These are phyloP conservation scores for Synanthedon vespiformis DNA, from an alignment of 2,888 invertebrate genomes.

Conservation along the genomic window DNA sequence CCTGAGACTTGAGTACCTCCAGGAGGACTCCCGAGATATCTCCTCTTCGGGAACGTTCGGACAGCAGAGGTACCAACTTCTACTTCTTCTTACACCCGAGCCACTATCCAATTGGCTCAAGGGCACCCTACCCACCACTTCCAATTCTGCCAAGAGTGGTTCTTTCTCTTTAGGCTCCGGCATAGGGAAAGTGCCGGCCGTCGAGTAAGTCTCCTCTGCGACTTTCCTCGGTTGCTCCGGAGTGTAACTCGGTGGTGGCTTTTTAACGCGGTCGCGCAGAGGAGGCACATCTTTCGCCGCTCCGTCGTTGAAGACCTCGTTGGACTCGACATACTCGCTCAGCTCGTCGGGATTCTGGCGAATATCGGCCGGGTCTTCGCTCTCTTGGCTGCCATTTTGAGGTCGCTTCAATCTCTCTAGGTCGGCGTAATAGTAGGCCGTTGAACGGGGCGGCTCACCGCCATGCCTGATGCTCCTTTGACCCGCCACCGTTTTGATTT, in stretches of 20 bases:
- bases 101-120: constrained; percentile 42
- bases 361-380: constrained; percentile 2
- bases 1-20: constrained; percentile 55
- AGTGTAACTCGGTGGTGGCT: constrained; percentile 21
- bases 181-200: constrained; percentile 63
- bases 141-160: constrained; percentile 49
- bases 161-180: constrained; percentile 59
- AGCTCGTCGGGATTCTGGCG: constrained; percentile 57
- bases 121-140: constrained; percentile 49
- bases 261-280: constrained; percentile 34
- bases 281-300: constrained; percentile 46
- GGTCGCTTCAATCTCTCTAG: constrained; percentile 63
- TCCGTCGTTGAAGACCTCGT: constrained; percentile 45
- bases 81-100: constrained; percentile 59
- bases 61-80: constrained; percentile 74
- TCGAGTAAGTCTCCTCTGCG: constrained; percentile 53
- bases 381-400: constrained; percentile 6
- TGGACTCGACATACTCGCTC: constrained; percentile 49
- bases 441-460: constrained; percentile 71
- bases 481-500: constrained; percentile 27
- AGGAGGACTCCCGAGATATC: constrained; percentile 49
- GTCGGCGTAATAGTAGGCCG: constrained; percentile 71
- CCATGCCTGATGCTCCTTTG: constrained; percentile 33
- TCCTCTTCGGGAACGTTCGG: constrained; percentile 56
- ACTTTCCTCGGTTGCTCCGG: constrained; percentile 28